A percentile compares a stretch with the other conserved stretches of the same genome.
Conservation (phyloP, 2,113 vertebrate genomes). For the Vidua chalybeata region DNA sequence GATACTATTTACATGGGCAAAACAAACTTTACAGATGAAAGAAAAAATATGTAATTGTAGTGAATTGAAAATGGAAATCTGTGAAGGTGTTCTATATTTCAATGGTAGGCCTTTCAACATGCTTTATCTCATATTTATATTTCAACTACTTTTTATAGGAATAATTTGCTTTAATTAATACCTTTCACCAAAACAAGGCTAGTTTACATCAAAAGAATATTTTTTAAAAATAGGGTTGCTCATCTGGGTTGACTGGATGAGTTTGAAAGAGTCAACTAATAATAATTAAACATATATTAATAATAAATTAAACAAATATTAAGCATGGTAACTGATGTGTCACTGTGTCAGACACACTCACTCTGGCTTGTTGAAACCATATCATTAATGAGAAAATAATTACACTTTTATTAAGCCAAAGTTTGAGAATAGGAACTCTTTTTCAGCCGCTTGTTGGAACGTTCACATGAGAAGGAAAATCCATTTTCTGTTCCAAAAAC, state of each 20-base stretch:
- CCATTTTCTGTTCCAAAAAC: not conserved
- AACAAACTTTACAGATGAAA: not conserved
- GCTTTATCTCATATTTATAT: not conserved
- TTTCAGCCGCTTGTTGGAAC: not conserved
- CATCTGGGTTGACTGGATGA: not conserved
- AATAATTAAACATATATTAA: no score
- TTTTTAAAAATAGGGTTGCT: not conserved
- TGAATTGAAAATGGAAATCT: not conserved
- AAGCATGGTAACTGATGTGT: not conserved
- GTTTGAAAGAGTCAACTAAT: not conserved
- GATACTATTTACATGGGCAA: not conserved
- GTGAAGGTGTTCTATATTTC: not conserved
- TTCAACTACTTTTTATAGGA: not conserved
- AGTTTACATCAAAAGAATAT: not conserved
- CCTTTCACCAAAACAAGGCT: not conserved
- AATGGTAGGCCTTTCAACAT: not conserved
- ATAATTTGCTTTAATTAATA: not conserved
- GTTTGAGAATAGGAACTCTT: not conserved
- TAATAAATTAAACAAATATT: not conserved
- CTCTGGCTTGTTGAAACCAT: not conserved
- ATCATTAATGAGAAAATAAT: not conserved
- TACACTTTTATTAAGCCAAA: not conserved
- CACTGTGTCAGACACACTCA: not conserved
- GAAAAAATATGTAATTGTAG: not conserved
- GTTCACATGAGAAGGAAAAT: not conserved